These are phyloP conservation scores for Silurus glanis DNA, from an alignment of 2,113 vertebrate species.

Conservation along the genomic window DNA sequence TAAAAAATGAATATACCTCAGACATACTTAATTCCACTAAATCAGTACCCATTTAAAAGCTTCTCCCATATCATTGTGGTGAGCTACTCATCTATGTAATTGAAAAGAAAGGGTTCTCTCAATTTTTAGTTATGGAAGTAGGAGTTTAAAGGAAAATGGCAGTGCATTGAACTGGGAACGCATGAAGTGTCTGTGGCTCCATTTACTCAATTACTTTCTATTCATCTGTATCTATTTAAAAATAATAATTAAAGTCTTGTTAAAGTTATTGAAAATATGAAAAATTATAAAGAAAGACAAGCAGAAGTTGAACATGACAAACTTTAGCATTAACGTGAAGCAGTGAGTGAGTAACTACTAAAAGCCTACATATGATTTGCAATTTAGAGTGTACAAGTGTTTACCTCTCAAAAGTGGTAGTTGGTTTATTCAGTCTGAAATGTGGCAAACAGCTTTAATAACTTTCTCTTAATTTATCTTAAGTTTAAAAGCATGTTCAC, in stretches of 20 bases:
- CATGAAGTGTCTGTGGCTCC: background rate
- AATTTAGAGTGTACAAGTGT: background rate
- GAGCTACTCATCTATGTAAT: conserved; percentile 40
- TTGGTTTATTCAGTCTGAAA: background rate
- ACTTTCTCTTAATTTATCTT: background rate
- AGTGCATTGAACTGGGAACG: background rate
- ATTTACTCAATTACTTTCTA: conserved; percentile 9
- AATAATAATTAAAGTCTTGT: background rate
- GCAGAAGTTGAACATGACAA: background rate
- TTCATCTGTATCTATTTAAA: conserved; percentile 5
- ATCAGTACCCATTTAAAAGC: conserved; percentile 55
- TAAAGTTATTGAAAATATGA: background rate
- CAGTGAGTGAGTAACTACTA: background rate
- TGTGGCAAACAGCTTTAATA: background rate
- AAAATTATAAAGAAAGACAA: background rate
- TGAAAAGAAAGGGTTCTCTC: conserved; percentile 27
- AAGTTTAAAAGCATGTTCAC: background rate
- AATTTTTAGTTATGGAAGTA: background rate
- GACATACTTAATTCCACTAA: conserved; percentile 49
- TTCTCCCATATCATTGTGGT: conserved; percentile 48
- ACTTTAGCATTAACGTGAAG: background rate
- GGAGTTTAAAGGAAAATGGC: background rate
- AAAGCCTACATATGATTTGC: background rate
- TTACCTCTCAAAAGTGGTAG: background rate
- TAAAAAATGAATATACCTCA: background rate